Percentiles rank a stretch among this genome's conserved stretches.
phyloP scores from a whole-genome alignment of 2,113 vertebrate genomes.

The Rhegmatorhina hoffmannsi region DNA sequence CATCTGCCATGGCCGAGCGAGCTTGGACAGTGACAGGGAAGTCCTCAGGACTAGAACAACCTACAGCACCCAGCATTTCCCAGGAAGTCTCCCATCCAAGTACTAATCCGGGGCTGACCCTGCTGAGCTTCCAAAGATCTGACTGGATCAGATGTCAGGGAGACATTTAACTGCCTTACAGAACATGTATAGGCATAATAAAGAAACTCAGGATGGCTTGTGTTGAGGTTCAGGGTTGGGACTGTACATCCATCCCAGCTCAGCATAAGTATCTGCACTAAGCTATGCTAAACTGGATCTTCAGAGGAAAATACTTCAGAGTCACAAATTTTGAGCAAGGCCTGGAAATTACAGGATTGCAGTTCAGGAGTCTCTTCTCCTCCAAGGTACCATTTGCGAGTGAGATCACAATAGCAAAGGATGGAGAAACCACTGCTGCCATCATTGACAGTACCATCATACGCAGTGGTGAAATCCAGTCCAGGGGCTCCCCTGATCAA shows the following conservation, averaged over 20 bases:
- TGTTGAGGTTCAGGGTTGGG: not conserved
- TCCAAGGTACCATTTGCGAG: not conserved
- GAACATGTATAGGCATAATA: not conserved
- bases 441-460: not conserved
- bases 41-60: no score
- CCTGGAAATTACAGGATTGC: not conserved
- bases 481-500: not conserved
- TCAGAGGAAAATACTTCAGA: not conserved
- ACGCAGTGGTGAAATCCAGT: not conserved
- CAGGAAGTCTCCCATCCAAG: no score
- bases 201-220: not conserved
- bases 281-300: not conserved
- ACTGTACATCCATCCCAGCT: not conserved
- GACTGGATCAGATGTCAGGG: no score
- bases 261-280: not conserved
- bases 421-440: not conserved
- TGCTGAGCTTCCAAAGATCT: no score
- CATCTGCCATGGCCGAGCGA: no score
- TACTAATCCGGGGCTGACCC: no score
- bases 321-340: not conserved
- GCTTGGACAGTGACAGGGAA: no score
- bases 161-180: no score
- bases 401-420: not conserved
- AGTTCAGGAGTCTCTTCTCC: not conserved
- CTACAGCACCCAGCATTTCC: no score